phyloP scores from a whole-genome alignment of 2,797 vertebrate species.

The Rhinoraja longicauda region DNA sequence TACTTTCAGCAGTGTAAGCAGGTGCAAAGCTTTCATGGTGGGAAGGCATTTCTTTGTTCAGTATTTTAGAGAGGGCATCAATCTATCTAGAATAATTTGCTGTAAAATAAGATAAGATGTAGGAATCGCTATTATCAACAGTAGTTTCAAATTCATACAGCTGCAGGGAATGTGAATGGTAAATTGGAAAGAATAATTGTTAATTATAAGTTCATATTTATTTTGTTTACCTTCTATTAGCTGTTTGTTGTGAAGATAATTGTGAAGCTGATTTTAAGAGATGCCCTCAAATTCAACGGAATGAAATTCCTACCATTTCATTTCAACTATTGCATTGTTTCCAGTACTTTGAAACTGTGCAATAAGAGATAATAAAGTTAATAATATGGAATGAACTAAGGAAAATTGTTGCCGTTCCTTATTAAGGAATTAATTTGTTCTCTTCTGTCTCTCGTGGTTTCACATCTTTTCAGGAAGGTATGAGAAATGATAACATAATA shows the following conservation, averaged over 20 bases:
- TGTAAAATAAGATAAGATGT: not conserved
- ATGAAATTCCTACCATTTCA: not conserved
- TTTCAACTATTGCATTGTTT: not conserved
- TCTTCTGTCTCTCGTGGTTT: constrained; percentile 36
- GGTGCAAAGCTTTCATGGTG: not conserved
- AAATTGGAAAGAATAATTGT: not conserved
- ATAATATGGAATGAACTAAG: constrained; percentile 40
- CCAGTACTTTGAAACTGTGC: constrained; percentile 30
- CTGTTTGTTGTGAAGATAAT: not conserved
- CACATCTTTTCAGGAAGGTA: constrained; percentile 43
- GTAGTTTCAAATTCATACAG: not conserved
- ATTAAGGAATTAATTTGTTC: constrained; percentile 40
- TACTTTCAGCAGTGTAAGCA: not conserved
- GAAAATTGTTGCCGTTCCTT: constrained; percentile 40
- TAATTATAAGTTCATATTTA: not conserved
- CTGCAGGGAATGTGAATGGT: not conserved
- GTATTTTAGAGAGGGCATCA: not conserved
- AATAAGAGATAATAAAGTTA: constrained; percentile 38
- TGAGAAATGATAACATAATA: constrained; percentile 45
- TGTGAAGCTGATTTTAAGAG: not conserved
- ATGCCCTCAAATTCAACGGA: not conserved
- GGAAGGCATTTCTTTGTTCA: not conserved
- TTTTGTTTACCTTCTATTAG: not conserved
- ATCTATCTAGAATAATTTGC: not conserved
- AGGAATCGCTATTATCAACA: not conserved